Base-by-base conservation (phyloP, 2,797 vertebrate species). In the Oryzias dopingdopingensis region DNA sequence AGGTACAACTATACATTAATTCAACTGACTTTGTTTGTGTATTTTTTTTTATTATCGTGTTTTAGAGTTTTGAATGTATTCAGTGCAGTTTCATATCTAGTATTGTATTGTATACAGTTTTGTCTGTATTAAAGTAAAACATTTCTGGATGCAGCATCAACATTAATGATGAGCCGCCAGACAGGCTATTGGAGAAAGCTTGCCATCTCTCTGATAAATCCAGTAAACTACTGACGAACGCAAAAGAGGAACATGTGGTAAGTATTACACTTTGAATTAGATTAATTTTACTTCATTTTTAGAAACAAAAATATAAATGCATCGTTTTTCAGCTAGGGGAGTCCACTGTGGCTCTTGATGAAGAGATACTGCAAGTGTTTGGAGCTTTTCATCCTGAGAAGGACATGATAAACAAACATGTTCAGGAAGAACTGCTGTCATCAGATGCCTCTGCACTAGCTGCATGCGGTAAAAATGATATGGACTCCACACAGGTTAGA, bases 261-360 rank as follows among this genome's bases (percentile, higher is more conserved):
- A 85, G 76, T 70, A 32, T 44, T 10, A 51, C 44, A 10, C 14
- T 53, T 29, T n/a, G 24, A n/a, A 22, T 22, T 42, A 47, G 18
- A 57, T 6, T 46, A 4, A 1, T 22, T 46, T 46, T 20, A 14
- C 44, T 16, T 37, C 2, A 29, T 18, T 10, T 45, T 8, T 6
- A 20, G 12, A 45, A 20, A 20, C 4, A 20, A 18, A 17, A 44
- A 18, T n/a, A 6, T 17, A 16, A 8, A n/a, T n/a, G 0, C 3
- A 29, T 12, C 22, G 53, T 4, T 14, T 52, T 51, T 45, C 43
- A 42, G 0, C 51, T 77, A 26, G 85, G 80, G 16, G 86, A 89
- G 49, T 88, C 83, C 44, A 80, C 81, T 22, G 62, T 89, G 14
- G 81, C 84, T 41, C 77, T 87, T 14, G 87, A 90, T 79, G 84